These are phyloP conservation scores for Conus betulinus DNA, from an alignment of 1,140 invertebrate genomes.

Conservation along the genomic window DNA sequence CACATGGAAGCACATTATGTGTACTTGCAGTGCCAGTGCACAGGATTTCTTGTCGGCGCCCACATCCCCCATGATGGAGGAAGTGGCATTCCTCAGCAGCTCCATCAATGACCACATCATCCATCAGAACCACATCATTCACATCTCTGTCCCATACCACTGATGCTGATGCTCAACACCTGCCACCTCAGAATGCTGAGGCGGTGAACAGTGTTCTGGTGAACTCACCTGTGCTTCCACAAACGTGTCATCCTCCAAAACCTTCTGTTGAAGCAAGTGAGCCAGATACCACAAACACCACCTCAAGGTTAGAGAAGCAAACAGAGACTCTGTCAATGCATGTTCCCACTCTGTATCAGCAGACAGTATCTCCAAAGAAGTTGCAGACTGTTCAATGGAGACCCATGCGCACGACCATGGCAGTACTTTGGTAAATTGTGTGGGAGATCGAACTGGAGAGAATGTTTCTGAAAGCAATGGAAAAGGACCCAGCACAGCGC, in stretches of 20 bases:
- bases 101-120: background rate
- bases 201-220: background rate
- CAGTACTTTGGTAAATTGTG: background rate
- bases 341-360: background rate
- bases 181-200: background rate
- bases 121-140: background rate
- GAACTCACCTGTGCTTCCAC: background rate
- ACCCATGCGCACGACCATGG: background rate
- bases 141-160: background rate
- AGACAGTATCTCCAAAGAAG: background rate
- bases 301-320: background rate
- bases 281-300: background rate
- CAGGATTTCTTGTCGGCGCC: slow-evolving; percentile 33
- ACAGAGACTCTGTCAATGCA: background rate
- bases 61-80: slow-evolving; percentile 29
- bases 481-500: background rate
- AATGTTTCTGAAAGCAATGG: background rate
- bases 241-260: background rate
- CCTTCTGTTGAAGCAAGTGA: background rate
- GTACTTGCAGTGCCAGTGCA: slow-evolving; percentile 29
- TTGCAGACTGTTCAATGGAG: background rate
- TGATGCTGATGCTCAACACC: background rate
- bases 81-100: slow-evolving; percentile 23
- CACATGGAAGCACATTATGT: background rate
- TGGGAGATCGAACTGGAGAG: background rate